These are phyloP conservation scores for Bombus confusus DNA, from an alignment of 1,140 invertebrate genomes.

Conservation along the genomic window DNA sequence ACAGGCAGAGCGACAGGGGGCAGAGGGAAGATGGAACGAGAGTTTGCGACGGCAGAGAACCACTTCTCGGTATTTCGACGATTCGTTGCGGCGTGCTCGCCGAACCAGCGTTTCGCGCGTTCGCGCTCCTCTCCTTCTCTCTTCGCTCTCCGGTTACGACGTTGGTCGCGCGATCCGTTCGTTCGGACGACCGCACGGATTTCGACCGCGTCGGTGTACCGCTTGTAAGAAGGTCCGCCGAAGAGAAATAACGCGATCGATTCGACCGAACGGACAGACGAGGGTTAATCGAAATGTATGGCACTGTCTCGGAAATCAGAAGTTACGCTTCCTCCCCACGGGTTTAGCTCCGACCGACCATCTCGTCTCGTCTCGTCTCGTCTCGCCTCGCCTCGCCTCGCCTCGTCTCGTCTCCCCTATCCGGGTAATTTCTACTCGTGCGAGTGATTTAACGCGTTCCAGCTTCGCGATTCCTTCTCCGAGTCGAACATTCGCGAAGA, in stretches of 20 bases:
- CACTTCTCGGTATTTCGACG: background rate
- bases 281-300: slow-evolving; percentile 74
- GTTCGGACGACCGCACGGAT: background rate
- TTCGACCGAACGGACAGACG: slow-evolving; percentile 56
- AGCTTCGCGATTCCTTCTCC: background rate
- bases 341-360: background rate
- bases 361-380: background rate
- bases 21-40: background rate
- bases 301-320: slow-evolving; percentile 68
- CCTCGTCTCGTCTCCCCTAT: slow-evolving; percentile 49
- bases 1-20: too few species aligned
- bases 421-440: slow-evolving; percentile 68
- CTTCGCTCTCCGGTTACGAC: too few species aligned
- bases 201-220: background rate
- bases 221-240: slow-evolving; percentile 51
- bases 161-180: background rate
- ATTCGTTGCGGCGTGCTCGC: rapidly evolving
- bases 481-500: background rate
- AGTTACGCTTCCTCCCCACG: slow-evolving; percentile 70
- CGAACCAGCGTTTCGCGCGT: background rate
- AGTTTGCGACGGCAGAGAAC: background rate
- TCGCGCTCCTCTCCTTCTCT: too few species aligned
- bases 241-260: slow-evolving; percentile 69
- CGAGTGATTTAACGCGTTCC: slow-evolving; percentile 65
- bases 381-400: background rate